phyloP scores from a whole-genome alignment of 1,140 invertebrate genomes.

The Calycopis cecrops region DNA sequence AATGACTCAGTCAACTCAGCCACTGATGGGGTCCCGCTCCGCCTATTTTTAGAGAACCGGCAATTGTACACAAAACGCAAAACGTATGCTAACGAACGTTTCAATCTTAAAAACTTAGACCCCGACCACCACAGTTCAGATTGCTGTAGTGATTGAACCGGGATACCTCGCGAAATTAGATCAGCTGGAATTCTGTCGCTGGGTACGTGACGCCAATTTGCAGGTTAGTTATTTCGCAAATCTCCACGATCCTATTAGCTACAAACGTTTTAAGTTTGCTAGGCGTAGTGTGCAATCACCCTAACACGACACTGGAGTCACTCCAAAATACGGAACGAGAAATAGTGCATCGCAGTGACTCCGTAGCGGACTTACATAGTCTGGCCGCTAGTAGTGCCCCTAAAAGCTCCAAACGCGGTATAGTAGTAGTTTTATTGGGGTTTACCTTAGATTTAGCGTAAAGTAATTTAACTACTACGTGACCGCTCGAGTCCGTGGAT shows the following conservation, averaged over 20 bases:
- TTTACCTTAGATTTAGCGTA: conserved; percentile 20
- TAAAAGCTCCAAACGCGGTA: conserved; percentile 17
- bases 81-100: too few relatives aligned
- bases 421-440: conserved; percentile 16
- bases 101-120: too few relatives aligned
- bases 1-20: too few relatives aligned
- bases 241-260: conserved; percentile 46
- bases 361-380: conserved; percentile 10
- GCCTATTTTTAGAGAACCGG: too few relatives aligned
- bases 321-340: conserved; percentile 23
- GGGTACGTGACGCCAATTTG: conserved; percentile 44
- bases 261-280: conserved; percentile 50
- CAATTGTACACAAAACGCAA: too few relatives aligned
- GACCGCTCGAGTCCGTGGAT: conserved; percentile 3
- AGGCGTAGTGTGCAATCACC: conserved; percentile 44
- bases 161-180: too few relatives aligned
- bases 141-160: too few relatives aligned
- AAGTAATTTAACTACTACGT: conserved; percentile 16
- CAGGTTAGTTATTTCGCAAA: conserved; percentile 36
- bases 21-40: too few relatives aligned
- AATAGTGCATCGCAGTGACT: conserved; percentile 11
- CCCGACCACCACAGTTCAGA: too few relatives aligned
- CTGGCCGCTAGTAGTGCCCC: conserved; percentile 18
- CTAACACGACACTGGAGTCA: conserved; percentile 53
- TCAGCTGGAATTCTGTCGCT: too few relatives aligned